Evolutionary conservation across 2,797 vertebrate species (phyloP), one percentile per base, ranked within the genome.

Genomic region (Acridotheres tristis): DNA sequence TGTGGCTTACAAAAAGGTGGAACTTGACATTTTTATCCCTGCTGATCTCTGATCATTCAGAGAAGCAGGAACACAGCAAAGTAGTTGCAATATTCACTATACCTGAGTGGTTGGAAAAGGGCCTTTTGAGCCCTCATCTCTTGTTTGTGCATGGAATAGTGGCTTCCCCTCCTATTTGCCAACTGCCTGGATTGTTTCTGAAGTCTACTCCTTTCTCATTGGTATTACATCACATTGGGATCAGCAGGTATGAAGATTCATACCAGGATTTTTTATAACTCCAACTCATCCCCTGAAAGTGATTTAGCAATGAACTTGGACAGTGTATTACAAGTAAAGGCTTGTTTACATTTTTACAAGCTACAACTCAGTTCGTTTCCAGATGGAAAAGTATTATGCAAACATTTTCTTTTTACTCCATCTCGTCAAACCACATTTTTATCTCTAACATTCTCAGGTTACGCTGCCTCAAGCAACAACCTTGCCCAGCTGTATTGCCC

Each of bases 401-500:
- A 73, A 59, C 40, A 5, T 68, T 58, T 92, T 72, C 47, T 88
- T 88, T 23, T 62, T 75, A 57, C 12, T 36, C 32, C 20, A 27
- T 38, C 58, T 48, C 17, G 88, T 81, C 55, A 85, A 92, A 84
- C 74, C 53, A 89, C 83, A 92, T 94, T 83, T 88, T 86, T 96
- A 36, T 25, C 21, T 63, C 59, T 25, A 29, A 53, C 9, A 9
- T 59, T 85, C 59, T 85, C 65, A 69, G 16, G 50, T 94, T 94
- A 66, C 32, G 21, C 63, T 36, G 26, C 38, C 48, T 79, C 81
- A 82, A 69, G 72, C 12, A 95, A 93, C 18, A 88, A 48, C 19
- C 50, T 95, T 96, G 80, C 92, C 51, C 67, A 75, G 91, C 18
- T 34, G 10, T 30, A 59, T 97, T 97, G 75, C 89, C 38, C 80